Percentiles rank a stretch among this genome's conserved stretches.
Evolutionary conservation across 2,888 invertebrate genomes (phyloP).

Genomic region (Melieria omissa): DNA sequence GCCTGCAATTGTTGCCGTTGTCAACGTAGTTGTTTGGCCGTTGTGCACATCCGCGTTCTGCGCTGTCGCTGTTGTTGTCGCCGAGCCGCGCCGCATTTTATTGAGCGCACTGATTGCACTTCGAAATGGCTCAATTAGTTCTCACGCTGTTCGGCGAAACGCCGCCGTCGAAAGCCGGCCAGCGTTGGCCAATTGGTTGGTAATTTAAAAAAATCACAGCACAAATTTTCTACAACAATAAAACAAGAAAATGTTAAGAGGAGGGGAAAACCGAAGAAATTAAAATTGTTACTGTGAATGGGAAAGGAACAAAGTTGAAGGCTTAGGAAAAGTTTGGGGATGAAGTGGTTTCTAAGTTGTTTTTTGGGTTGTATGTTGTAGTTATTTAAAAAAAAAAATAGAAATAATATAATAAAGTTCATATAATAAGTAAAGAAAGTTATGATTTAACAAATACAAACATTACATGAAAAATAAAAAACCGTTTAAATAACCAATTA

Average conservation of each 20-base stretch:
- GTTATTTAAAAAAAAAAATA: no score
- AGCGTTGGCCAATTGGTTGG: conserved; percentile 23
- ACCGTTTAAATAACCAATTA: no score
- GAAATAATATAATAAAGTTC: no score
- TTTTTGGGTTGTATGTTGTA: no score
- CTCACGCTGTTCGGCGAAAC: conserved; percentile 44
- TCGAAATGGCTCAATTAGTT: conserved; percentile 63
- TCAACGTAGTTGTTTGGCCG: background rate
- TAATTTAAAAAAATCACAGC: conserved; percentile 18
- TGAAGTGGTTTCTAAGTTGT: no score
- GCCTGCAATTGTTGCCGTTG: background rate
- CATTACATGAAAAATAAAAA: no score
- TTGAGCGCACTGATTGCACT: conserved; percentile 33
- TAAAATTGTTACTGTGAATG: conserved; percentile 6
- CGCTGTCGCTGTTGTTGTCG: conserved; percentile 28
- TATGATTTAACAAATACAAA: no score
- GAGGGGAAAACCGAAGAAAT: conserved; percentile 19
- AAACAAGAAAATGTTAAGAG: conserved; percentile 9
- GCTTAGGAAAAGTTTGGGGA: no score
- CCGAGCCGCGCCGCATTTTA: conserved; percentile 25
- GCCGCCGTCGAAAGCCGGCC: conserved; percentile 13
- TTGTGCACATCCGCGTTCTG: conserved; percentile 22
- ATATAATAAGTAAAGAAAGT: no score
- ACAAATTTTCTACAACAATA: background rate
- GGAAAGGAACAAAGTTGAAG: no score